These are phyloP conservation scores for Lithosia quadra DNA, from an alignment of 2,888 invertebrate genomes.

Conservation along the genomic window DNA sequence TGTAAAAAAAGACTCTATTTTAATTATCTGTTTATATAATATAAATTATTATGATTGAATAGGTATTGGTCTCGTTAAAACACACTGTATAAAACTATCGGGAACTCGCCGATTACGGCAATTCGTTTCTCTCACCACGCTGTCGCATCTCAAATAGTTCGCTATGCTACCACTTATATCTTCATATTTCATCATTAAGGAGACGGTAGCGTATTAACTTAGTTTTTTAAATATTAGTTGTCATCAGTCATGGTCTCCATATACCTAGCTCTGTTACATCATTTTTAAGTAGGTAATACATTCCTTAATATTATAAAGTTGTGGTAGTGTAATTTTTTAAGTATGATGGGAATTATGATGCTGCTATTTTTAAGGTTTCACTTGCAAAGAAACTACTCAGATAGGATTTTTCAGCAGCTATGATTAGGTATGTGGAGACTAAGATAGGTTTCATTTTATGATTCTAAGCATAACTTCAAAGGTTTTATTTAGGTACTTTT, in stretches of 20 bases:
- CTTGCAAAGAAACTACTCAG: neutral
- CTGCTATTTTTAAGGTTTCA: neutral
- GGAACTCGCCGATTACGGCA: neutral
- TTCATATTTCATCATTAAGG: neutral
- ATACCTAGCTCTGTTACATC: neutral
- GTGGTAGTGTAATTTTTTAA: too few species aligned
- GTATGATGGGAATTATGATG: neutral
- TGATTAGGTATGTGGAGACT: too few species aligned
- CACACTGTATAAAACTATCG: neutral
- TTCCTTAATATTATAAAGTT: neutral
- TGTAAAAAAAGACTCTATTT: too few species aligned
- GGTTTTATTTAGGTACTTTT: too few species aligned
- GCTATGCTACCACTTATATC: neutral
- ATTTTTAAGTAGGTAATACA: neutral
- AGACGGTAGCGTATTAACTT: slow-evolving; percentile 2
- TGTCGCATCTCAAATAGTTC: neutral
- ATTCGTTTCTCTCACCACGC: neutral
- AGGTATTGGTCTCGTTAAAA: neutral
- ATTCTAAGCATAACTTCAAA: too few species aligned
- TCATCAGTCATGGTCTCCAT: neutral
- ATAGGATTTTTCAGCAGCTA: neutral
- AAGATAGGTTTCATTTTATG: too few species aligned
- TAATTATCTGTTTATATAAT: too few species aligned
- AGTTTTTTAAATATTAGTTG: neutral
- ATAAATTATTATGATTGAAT: neutral